Conservation (phyloP, 2,113 vertebrate genomes). For the Mesitornis unicolor region DNA sequence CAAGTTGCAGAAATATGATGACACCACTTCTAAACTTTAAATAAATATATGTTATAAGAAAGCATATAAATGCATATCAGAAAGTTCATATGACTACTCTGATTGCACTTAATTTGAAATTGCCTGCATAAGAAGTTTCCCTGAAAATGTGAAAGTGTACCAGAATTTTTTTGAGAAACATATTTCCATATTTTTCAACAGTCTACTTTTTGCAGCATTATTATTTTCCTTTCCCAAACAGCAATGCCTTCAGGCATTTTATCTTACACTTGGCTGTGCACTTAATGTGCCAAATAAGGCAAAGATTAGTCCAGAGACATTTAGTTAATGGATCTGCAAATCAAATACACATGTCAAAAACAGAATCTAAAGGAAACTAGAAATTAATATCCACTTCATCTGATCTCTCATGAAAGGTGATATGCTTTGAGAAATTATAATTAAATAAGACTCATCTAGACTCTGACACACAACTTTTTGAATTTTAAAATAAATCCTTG, state of each 20-base stretch:
- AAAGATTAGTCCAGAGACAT: slow-evolving; percentile 6
- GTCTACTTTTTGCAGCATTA: neutral
- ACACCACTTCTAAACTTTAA: neutral
- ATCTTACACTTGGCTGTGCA: neutral
- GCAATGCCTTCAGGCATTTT: neutral
- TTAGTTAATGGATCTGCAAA: slow-evolving; percentile 11
- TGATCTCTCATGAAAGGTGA: slow-evolving; percentile 38
- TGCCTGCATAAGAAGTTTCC: neutral
- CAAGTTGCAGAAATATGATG: neutral
- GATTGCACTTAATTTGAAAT: neutral
- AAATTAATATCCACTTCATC: slow-evolving; percentile 36
- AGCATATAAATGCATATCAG: neutral
- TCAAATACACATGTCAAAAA: slow-evolving; percentile 29
- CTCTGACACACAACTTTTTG: slow-evolving; percentile 22
- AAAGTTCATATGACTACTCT: neutral
- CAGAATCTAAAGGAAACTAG: slow-evolving; percentile 19
- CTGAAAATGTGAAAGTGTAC: neutral
- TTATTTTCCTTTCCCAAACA: slow-evolving; percentile 19
- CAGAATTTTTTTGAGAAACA: neutral
- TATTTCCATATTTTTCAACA: neutral
- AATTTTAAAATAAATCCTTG: slow-evolving; percentile 44
- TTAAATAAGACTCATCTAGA: slow-evolving; percentile 29
- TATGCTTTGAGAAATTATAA: neutral
- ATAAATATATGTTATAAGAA: neutral
- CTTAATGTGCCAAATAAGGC: neutral